These are phyloP conservation scores for Chloromyia formosa DNA, from an alignment of 2,888 invertebrate species.

Conservation along the genomic window DNA sequence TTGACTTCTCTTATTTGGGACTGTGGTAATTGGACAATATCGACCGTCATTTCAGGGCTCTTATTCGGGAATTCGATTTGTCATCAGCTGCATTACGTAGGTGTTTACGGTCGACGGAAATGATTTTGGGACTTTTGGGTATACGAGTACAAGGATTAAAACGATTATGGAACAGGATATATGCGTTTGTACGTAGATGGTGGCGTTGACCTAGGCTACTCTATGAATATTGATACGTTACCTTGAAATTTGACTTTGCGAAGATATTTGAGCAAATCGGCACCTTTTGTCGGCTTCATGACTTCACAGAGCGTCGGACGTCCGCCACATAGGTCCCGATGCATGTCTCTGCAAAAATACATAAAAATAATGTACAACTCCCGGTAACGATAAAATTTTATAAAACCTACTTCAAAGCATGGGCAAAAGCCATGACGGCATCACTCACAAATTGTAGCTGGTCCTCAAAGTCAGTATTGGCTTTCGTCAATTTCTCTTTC, in stretches of 20 bases:
- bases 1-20: not conserved
- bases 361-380: too few species aligned
- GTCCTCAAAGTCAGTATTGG: slow-evolving; percentile 87
- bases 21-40: not conserved
- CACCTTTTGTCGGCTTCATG: slow-evolving; percentile 91
- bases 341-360: slow-evolving; percentile 79
- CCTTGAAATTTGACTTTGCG: slow-evolving; percentile 88
- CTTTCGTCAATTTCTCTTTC: slow-evolving; percentile 75
- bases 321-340: slow-evolving; percentile 79
- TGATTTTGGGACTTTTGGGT: slow-evolving; percentile 4
- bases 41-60: not conserved
- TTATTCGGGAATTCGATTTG: not conserved
- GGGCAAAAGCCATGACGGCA: slow-evolving; percentile 94
- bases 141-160: not conserved
- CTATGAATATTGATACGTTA: too few species aligned
- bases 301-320: slow-evolving; percentile 81
- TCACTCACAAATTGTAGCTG: slow-evolving; percentile 97
- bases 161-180: not conserved
- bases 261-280: slow-evolving; percentile 82
- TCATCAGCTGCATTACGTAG: not conserved
- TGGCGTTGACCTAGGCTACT: too few species aligned
- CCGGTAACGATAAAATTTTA: too few species aligned
- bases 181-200: too few species aligned
- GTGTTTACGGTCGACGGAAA: slow-evolving; percentile 1
- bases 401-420: slow-evolving; percentile 80